Evolutionary conservation across 2,888 invertebrate species (phyloP), one percentile per base, ranked within the genome.

Genomic region (Salticus scenicus): DNA sequence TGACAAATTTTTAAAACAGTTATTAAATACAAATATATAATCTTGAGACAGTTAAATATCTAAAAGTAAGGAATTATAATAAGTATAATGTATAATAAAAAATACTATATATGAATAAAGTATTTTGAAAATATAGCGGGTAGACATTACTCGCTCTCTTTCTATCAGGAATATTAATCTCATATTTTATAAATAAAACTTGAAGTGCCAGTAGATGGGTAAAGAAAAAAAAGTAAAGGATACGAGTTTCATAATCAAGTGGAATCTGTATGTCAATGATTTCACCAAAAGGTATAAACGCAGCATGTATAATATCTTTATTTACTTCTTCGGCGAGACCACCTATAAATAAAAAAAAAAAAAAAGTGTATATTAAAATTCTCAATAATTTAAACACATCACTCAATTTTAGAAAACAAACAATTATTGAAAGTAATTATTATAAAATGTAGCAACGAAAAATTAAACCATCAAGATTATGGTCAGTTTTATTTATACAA

Each of bases 281-380:
- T 91, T 99, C 99, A 10, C 99, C 99, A 91, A 99, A 99, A 0
- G 99, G 98, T 89, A 99, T 96, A 90, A 99, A 99, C 0, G 99
- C 99, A 76, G 98, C 97, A 91, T 97, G 96, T 42, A 99, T 92
- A 30, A 97, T 94, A 92, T 98, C 97, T 90, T 98, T 98, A 89
- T 97, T 97, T 0, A 98, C 98, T 92, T 99, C 99, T 90, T 99
- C 88, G 14, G 88, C 88, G 17, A 88, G 72, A 33, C 86, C 86
- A 51, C 88, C 88, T 88, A 66, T 7, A 47, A 63, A 31, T 70
- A 51, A 20, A 27, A 51, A 30, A 28, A 5, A 30, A 10, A 17
- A 8, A 66, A 28, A 30, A 66, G 7, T n/a, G 20, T 66, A 31
- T 30, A 31, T 7, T 8, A 30, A 17, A 17, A 7, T 14, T 30